Evolutionary conservation across 2,888 invertebrate species (phyloP), one percentile per base, ranked within the genome.

Genomic region (Agriopis leucophaearia): DNA sequence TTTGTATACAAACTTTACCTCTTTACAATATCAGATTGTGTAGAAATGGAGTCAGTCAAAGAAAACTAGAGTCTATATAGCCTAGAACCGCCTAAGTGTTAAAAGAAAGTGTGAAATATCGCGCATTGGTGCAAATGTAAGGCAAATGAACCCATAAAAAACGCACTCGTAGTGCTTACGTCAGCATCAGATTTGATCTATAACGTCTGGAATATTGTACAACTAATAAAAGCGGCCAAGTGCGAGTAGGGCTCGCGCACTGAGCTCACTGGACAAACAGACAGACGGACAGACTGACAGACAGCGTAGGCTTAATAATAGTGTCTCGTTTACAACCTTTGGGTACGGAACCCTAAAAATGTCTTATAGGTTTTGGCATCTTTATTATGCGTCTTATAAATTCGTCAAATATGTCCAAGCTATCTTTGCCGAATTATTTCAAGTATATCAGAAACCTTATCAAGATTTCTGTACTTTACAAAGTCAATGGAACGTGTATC

Each of bases 71-170:
- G 47, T 48, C 54, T 58, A 58, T 42, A 58, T 72, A 68, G 50
- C 12, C 38, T 38, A 54, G 38, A 16, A 38, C 70, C 71, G 67
- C 69, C 42, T 70, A 78, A 73, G 75, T 72, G 71, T 73, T 44
- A 15, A 70, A 79, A 81, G 91, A 91, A 91, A 91, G 91, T 92
- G 92, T 78, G 84, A 92, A 90, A 91, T 91, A 85, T 88, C 88
- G 78, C 90, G 81, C 76, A 64, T 76, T 73, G 76, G 84, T 86
- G 89, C 78, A 82, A 91, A 90, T 81, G 79, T 77, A 78, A 81
- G 79, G 78, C 79, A 83, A 83, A 83, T 78, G 73, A 79, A 82
- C 77, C 74, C 74, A 74, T 75, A 76, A 78, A 81, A 76, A 78
- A 81, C 72, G 60, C 45, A 71, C 50, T 63, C 67, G 57, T 63